A percentile compares a stretch with the other conserved stretches of the same genome.
Evolutionary conservation across 2,888 invertebrate species (phyloP).

Genomic region (Papilio gigon): DNA sequence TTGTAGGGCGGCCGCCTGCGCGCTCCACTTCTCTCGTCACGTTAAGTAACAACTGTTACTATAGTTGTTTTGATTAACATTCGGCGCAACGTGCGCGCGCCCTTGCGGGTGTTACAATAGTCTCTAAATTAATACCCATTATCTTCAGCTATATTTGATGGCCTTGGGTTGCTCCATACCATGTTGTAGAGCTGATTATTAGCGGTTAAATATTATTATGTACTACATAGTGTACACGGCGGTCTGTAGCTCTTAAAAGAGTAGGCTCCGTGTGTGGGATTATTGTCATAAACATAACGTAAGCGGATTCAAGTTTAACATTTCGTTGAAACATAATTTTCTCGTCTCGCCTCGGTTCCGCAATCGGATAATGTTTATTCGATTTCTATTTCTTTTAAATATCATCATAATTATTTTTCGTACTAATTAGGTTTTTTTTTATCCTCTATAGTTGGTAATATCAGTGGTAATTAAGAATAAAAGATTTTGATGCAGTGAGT

Average conservation of each 20-base stretch:
- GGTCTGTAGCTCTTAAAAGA: not conserved
- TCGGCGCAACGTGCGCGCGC: not conserved
- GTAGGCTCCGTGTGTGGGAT: not conserved
- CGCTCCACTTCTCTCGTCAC: constrained; percentile 48
- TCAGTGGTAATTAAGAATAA: not conserved
- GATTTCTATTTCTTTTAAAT: not conserved
- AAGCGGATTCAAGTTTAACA: constrained; percentile 4
- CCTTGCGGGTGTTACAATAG: constrained; percentile 27
- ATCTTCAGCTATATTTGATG: no score
- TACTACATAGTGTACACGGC: not conserved
- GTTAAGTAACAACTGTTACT: constrained; percentile 35
- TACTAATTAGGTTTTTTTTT: not conserved
- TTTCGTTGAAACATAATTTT: not conserved
- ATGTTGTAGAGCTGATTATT: not conserved
- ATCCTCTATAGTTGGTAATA: not conserved
- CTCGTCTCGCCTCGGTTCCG: not conserved
- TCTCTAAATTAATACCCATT: not conserved
- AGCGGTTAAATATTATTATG: no score
- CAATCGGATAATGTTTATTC: not conserved
- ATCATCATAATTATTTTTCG: not conserved
- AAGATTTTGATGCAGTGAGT: not conserved
- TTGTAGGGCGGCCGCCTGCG: constrained; percentile 53
- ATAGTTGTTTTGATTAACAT: constrained; percentile 29
- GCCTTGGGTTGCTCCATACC: not conserved
- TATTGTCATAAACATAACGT: not conserved